phyloP scores from a whole-genome alignment of 2,113 vertebrate genomes.

The Archocentrus centrarchus region DNA sequence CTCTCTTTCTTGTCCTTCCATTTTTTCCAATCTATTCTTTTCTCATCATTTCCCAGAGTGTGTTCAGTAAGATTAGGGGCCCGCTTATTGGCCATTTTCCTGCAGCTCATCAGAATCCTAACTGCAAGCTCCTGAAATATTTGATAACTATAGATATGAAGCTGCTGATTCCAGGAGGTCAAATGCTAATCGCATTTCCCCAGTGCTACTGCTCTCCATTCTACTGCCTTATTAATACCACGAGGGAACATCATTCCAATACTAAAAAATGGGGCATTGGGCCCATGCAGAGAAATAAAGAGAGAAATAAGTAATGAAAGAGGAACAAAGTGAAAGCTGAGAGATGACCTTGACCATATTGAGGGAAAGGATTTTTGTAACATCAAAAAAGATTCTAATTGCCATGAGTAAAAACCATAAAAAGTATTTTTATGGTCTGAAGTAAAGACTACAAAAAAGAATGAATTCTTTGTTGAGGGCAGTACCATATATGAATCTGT shows the following conservation, averaged over 20 bases:
- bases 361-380: constrained; percentile 19
- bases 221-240: background rate
- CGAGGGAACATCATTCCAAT: constrained; percentile 19
- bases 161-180: constrained; percentile 62
- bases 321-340: constrained; percentile 20
- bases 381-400: constrained; percentile 49
- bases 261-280: constrained; percentile 45
- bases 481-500: constrained; percentile 56
- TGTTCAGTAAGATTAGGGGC: constrained; percentile 51
- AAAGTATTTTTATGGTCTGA: constrained; percentile 45
- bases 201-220: background rate
- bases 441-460: constrained; percentile 58
- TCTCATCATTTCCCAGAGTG: constrained; percentile 41
- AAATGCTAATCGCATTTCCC: constrained; percentile 21
- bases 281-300: constrained; percentile 6
- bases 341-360: background rate
- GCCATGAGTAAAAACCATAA: constrained; percentile 42
- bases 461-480: constrained; percentile 63
- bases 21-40: constrained; percentile 26
- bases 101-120: constrained; percentile 19
- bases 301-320: constrained; percentile 1
- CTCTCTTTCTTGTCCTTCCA: background rate
- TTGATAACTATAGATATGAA: constrained; percentile 50
- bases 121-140: constrained; percentile 31
- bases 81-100: constrained; percentile 50